A percentile compares a stretch with the other conserved stretches of the same genome.
These are phyloP conservation scores for Anticlea derivata DNA, from an alignment of 2,888 invertebrate species.

Conservation along the genomic window DNA sequence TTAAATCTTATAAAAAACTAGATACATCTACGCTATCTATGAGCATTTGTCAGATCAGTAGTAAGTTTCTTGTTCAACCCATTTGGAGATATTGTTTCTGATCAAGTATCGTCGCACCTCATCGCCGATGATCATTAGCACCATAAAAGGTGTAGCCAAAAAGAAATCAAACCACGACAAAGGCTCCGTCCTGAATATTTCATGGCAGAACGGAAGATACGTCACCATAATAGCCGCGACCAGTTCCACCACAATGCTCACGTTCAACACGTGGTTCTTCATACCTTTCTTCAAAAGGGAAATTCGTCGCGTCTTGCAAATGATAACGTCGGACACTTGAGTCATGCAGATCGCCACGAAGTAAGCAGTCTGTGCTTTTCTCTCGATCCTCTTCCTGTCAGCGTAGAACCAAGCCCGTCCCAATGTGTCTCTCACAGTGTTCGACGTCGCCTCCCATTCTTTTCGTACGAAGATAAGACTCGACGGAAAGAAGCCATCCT, in stretches of 20 bases:
- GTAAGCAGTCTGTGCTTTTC: slow-evolving; percentile 90
- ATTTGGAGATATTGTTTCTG: slow-evolving; percentile 86
- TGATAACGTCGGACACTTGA: slow-evolving; percentile 90
- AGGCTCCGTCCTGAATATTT: slow-evolving; percentile 87
- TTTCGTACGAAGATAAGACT: slow-evolving; percentile 87
- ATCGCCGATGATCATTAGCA: slow-evolving; percentile 89
- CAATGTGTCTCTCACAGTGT: slow-evolving; percentile 87
- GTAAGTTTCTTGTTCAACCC: slow-evolving; percentile 90
- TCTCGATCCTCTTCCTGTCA: slow-evolving; percentile 87
- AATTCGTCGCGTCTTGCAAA: slow-evolving; percentile 90
- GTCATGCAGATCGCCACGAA: slow-evolving; percentile 91
- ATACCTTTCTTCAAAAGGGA: slow-evolving; percentile 90
- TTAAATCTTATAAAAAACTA: slow-evolving; percentile 10
- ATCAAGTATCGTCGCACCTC: slow-evolving; percentile 89
- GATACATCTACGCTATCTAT: background rate
- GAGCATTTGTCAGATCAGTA: slow-evolving; percentile 71
- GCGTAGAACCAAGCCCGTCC: slow-evolving; percentile 89
- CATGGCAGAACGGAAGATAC: slow-evolving; percentile 87
- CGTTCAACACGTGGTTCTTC: slow-evolving; percentile 86
- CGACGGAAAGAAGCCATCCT: slow-evolving; percentile 89
- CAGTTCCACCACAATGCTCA: slow-evolving; percentile 86
- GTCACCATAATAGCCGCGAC: slow-evolving; percentile 86
- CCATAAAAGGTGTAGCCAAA: slow-evolving; percentile 88
- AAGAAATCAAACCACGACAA: slow-evolving; percentile 88
- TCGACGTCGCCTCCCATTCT: slow-evolving; percentile 87